Conservation (phyloP, 2,888 invertebrate genomes). For the Tetragonula carbonaria region DNA sequence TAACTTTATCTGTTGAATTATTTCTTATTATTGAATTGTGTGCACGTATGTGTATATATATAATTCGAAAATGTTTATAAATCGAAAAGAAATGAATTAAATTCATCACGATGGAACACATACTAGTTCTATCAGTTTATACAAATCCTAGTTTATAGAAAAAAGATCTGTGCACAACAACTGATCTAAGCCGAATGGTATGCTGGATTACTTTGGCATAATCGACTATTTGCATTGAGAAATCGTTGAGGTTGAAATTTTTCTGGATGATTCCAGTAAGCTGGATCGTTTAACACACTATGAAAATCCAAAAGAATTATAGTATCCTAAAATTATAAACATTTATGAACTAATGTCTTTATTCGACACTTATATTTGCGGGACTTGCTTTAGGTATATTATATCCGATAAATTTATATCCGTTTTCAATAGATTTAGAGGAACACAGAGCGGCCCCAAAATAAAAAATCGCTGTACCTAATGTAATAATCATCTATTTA, state of each 20-base stretch:
- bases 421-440: too few species aligned
- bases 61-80: not conserved
- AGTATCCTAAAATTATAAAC: too few species aligned
- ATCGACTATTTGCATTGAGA: conserved; percentile 86
- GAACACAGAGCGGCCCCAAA: too few species aligned
- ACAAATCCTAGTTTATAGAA: not conserved
- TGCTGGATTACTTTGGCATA: conserved; percentile 86
- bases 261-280: conserved; percentile 88
- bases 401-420: too few species aligned
- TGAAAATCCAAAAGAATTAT: too few species aligned
- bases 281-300: conserved; percentile 87
- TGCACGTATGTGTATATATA: not conserved
- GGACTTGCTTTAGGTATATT: too few species aligned
- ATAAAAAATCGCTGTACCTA: too few species aligned
- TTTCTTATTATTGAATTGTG: not conserved
- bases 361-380: too few species aligned
- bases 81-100: not conserved
- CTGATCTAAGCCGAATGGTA: conserved; percentile 88
- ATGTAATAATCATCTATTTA: too few species aligned
- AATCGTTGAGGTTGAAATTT: conserved; percentile 89
- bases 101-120: not conserved
- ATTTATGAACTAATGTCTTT: too few species aligned
- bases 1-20: conserved; percentile 10
- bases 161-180: conserved; percentile 38
- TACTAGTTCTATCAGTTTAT: not conserved